Evolutionary conservation across 1,140 invertebrate species (phyloP), one percentile per base, ranked within the genome.

Genomic region (Rhopalosiphum padi): DNA sequence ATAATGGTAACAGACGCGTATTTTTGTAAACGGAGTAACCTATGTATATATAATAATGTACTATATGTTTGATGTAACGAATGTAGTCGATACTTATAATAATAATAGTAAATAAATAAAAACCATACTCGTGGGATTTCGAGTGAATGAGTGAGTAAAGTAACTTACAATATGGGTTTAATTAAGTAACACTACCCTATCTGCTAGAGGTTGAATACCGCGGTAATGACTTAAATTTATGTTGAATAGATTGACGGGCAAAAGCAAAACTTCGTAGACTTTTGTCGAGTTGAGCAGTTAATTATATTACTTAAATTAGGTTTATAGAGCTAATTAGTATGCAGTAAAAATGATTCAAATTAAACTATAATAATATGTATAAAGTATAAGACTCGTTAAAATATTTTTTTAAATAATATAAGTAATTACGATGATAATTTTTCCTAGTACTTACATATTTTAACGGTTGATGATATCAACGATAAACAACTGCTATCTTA

Each of bases 281-380:
- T 77, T 77, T 77, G 30, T n/a, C 60, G 11, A 35, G 30, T 77
- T 77, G n/a, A 77, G 15, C 30, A 77, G 60, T 77, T 77, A 77
- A 77, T 77, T 77, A 77, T n/a, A 77, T n/a, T 77, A n/a, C n/a
- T 77, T 77, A n/a, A 77, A 77, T 77, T 77, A 77, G 60, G 60
- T 77, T 77, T 77, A 77, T 77, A 15, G 18, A 5, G 60, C 60
- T 35, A 77, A 77, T 77, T 77, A 77, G 15, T n/a, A 18, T n/a
- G 30, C 4, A 77, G 30, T n/a, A 77, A 77, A 77, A 77, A 77
- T 77, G 60, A 77, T 77, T n/a, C 30, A 77, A 77, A 77, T n/a
- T 77, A n/a, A n/a, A 77, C 15, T 77, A 77, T n/a, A 77, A 77
- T 77, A 77, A 77, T 77, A 60, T 77, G 60, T 18, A 77, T 77